phyloP scores from a whole-genome alignment of 2,797 vertebrate genomes.

The Malacoctenus gilli region DNA sequence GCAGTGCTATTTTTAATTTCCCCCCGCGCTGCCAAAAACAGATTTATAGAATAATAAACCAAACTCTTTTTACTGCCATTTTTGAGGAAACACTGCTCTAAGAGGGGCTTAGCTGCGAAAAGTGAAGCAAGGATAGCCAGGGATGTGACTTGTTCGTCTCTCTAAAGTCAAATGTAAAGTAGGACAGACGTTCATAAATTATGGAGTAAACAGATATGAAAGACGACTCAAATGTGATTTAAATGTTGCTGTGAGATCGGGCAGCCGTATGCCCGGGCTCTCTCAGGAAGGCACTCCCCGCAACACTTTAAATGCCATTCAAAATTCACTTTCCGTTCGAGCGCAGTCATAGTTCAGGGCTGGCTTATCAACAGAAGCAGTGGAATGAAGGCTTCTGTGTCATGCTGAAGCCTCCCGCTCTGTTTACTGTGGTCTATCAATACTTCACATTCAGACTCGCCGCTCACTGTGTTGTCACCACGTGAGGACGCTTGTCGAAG shows the following conservation, averaged over 20 bases:
- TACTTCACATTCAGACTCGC: background rate
- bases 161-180: constrained; percentile 53
- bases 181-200: constrained; percentile 65
- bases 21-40: background rate
- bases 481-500: background rate
- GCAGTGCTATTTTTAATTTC: background rate
- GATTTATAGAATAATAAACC: background rate
- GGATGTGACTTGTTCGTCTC: constrained; percentile 24
- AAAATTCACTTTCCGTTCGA: constrained; percentile 37
- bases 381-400: constrained; percentile 27
- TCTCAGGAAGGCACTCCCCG: constrained; percentile 38
- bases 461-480: background rate
- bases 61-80: background rate
- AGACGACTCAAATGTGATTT: constrained; percentile 57
- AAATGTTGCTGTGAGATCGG: constrained; percentile 60
- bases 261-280: constrained; percentile 39
- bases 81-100: constrained; percentile 5
- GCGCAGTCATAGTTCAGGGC: constrained; percentile 35
- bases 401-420: background rate
- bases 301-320: constrained; percentile 51
- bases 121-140: constrained; percentile 14
- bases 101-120: background rate
- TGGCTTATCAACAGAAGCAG: constrained; percentile 31
- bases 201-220: constrained; percentile 62
- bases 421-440: background rate